Evolutionary conservation across 2,113 vertebrate genomes (phyloP).

Genomic region (Podarcis cretensis): DNA sequence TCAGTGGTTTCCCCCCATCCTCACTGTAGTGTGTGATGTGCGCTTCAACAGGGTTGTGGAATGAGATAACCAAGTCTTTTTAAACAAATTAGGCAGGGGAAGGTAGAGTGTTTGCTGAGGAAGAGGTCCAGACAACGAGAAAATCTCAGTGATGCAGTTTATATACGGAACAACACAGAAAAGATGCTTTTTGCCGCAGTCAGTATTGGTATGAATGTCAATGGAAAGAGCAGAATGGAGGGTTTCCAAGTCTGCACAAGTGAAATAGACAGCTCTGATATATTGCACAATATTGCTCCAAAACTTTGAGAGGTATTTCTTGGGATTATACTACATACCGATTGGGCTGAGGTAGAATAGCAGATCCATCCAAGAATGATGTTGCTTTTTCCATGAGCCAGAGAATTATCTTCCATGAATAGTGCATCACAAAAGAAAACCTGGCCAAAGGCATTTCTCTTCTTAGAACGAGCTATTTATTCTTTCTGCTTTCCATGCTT

Average conservation of each 20-base stretch:
- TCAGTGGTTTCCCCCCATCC: neutral
- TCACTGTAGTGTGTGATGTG: neutral
- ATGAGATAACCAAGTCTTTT: neutral
- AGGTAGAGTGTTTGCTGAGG: neutral
- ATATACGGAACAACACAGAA: conserved; percentile 1
- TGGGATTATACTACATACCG: conserved; percentile 41
- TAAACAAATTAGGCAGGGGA: neutral
- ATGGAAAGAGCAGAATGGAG: conserved; percentile 38
- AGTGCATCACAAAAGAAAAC: conserved; percentile 38
- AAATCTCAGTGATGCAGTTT: conserved; percentile 9
- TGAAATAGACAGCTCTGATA: conserved; percentile 30
- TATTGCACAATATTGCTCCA: conserved; percentile 42
- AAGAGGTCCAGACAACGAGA: neutral
- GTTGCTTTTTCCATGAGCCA: conserved; percentile 31
- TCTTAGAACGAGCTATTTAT: conserved; percentile 11
- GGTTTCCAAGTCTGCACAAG: conserved; percentile 42
- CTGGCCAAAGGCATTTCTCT: neutral
- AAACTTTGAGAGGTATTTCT: conserved; percentile 18
- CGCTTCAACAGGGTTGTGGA: conserved; percentile 14
- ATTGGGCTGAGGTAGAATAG: conserved; percentile 39
- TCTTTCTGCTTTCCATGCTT: neutral
- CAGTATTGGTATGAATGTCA: conserved; percentile 25
- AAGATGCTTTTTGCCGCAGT: conserved; percentile 12
- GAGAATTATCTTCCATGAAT: conserved; percentile 36
- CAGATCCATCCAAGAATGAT: conserved; percentile 38